Percentiles rank a stretch among this genome's conserved stretches.
phyloP scores from a whole-genome alignment of 2,113 vertebrate species.

The Rhinichthys klamathensis region DNA sequence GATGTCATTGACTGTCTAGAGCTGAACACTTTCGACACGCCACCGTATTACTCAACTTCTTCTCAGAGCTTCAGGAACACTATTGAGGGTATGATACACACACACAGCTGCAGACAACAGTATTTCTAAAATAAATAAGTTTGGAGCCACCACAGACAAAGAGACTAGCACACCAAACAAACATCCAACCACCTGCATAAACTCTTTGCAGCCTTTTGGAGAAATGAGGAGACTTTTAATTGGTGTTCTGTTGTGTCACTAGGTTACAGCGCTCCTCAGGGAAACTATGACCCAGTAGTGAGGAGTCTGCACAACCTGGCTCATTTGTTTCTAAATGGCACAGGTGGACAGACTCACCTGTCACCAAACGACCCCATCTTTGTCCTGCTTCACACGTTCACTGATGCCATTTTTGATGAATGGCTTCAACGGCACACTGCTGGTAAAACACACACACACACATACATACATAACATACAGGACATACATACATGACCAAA shows the following conservation, averaged over 20 bases:
- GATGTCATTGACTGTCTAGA: slow-evolving; percentile 89
- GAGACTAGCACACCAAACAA: slow-evolving; percentile 44
- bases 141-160: slow-evolving; percentile 35
- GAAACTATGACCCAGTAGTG: slow-evolving; percentile 87
- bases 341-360: slow-evolving; percentile 92
- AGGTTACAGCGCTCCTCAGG: slow-evolving; percentile 94
- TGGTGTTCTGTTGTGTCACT: not conserved
- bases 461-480: not conserved
- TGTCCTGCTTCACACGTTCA: slow-evolving; percentile 93
- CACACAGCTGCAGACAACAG: not conserved
- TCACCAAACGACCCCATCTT: slow-evolving; percentile 97
- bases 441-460: slow-evolving; percentile 69
- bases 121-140: not conserved
- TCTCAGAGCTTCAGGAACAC: slow-evolving; percentile 85
- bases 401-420: slow-evolving; percentile 94
- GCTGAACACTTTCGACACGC: slow-evolving; percentile 84
- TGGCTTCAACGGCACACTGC: slow-evolving; percentile 87
- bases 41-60: slow-evolving; percentile 87
- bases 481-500: not conserved
- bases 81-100: slow-evolving; percentile 77
- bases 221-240: not conserved
- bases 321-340: slow-evolving; percentile 95
- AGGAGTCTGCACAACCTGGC: slow-evolving; percentile 95
- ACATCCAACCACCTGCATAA: slow-evolving; percentile 44
- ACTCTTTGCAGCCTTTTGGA: not conserved